These are phyloP conservation scores for Bucorvus abyssinicus DNA, from an alignment of 2,797 vertebrate genomes.

Conservation along the genomic window DNA sequence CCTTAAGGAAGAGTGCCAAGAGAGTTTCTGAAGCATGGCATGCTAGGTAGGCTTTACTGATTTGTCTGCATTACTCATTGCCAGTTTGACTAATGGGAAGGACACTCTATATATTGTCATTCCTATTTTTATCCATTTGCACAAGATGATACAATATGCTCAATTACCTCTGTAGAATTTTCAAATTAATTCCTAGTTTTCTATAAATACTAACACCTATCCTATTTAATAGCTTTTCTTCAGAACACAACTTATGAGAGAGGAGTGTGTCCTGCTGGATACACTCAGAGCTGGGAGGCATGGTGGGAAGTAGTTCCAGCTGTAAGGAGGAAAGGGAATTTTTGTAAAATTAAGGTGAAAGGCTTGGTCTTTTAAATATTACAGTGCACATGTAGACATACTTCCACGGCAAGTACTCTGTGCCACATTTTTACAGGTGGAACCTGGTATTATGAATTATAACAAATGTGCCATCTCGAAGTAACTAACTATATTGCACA, in stretches of 20 bases:
- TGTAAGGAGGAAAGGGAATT: neutral
- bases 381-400: neutral
- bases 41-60: neutral
- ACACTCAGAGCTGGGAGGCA: neutral
- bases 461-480: neutral
- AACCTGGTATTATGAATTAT: neutral
- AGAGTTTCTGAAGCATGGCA: neutral
- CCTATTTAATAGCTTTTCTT: neutral
- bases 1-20: neutral
- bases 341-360: slow-evolving; percentile 7
- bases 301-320: neutral
- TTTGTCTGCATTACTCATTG: slow-evolving; percentile 24
- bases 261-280: neutral
- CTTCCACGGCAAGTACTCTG: neutral
- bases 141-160: neutral
- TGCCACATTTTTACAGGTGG: neutral
- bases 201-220: neutral
- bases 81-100: slow-evolving; percentile 5
- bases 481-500: neutral
- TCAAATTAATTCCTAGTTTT: neutral
- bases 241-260: neutral
- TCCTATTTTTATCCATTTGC: slow-evolving; percentile 32
- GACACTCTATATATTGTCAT: neutral
- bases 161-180: neutral
- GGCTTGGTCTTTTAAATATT: neutral